Conservation (phyloP, 2,797 vertebrate species). For the Tokudaia tokunoshimensis region DNA sequence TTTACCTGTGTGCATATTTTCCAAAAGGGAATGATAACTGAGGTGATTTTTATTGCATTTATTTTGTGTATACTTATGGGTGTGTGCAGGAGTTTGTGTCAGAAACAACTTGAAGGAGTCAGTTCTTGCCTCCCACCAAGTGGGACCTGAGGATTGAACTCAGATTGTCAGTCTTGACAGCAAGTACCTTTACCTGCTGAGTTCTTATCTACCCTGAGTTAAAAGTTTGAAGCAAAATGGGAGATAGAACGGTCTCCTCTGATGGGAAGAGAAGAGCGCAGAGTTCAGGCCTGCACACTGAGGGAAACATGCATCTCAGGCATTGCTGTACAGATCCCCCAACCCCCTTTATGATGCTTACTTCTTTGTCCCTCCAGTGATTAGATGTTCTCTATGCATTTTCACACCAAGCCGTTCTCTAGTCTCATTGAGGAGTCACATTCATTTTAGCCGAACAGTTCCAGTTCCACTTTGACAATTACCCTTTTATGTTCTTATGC, state of each 20-base stretch:
- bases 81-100: background rate
- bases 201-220: background rate
- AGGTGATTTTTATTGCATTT: background rate
- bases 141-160: background rate
- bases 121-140: background rate
- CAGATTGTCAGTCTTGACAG: background rate
- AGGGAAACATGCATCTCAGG: too few relatives aligned
- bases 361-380: background rate
- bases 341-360: background rate
- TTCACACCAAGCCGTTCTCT: background rate
- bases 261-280: background rate
- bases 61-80: background rate
- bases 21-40: background rate
- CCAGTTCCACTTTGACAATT: constrained; percentile 27
- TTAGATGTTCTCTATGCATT: background rate
- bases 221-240: background rate
- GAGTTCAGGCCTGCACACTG: accelerated
- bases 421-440: background rate
- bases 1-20: background rate
- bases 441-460: background rate
- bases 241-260: background rate
- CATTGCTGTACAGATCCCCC: background rate
- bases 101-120: background rate
- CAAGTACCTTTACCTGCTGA: background rate
- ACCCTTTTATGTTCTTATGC: background rate